Percentiles rank a stretch among this genome's conserved stretches.
Evolutionary conservation across 2,888 invertebrate species (phyloP).

Genomic region (Heliconius sara): DNA sequence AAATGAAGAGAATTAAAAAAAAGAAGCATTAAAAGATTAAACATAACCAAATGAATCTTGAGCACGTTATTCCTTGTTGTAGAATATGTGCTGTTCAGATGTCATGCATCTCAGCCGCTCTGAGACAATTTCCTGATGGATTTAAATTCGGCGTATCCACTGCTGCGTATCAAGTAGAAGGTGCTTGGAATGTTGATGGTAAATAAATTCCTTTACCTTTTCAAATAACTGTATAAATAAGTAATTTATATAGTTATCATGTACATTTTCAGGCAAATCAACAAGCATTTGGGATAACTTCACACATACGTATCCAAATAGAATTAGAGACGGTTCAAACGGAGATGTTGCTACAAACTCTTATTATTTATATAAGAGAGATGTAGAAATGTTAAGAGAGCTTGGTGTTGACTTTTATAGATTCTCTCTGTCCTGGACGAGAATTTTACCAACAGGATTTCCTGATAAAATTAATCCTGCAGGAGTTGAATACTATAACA

Average conservation of each 20-base stretch:
- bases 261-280: constrained; percentile 69
- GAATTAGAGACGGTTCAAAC: constrained; percentile 79
- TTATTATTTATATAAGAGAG: constrained; percentile 83
- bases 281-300: constrained; percentile 85
- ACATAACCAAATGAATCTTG: neutral
- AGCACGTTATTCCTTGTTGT: neutral
- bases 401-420: constrained; percentile 76
- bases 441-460: constrained; percentile 84
- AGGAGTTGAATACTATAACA: constrained; percentile 86
- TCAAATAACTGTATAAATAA: neutral
- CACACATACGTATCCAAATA: constrained; percentile 72
- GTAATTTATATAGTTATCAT: neutral
- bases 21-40: neutral
- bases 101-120: neutral
- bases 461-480: constrained; percentile 74
- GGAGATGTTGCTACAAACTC: constrained; percentile 84
- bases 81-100: constrained; percentile 6
- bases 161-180: constrained; percentile 27
- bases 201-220: neutral
- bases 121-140: constrained; percentile 17
- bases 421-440: constrained; percentile 85
- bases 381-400: constrained; percentile 70
- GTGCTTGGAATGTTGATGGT: constrained; percentile 28
- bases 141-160: constrained; percentile 21
- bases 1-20: neutral